phyloP scores from a whole-genome alignment of 1,140 invertebrate genomes.

The Cotesia typhae region DNA sequence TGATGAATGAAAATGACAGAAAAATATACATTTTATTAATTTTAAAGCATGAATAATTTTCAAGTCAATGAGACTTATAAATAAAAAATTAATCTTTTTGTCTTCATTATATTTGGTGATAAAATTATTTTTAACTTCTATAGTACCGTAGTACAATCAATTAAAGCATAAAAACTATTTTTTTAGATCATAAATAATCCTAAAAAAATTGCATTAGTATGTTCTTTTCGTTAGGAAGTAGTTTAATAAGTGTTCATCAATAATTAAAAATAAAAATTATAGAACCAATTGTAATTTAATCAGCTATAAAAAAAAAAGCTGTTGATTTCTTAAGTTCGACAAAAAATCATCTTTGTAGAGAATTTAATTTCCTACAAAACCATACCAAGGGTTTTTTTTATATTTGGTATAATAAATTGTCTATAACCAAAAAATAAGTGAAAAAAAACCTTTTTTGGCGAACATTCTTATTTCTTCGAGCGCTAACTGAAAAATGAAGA shows the following conservation, averaged over 20 bases:
- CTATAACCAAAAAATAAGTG: neutral
- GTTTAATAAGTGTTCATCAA: slow-evolving; percentile 18
- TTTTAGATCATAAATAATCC: slow-evolving; percentile 14
- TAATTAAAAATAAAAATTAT: slow-evolving; percentile 16
- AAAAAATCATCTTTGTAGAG: neutral
- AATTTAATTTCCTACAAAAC: slow-evolving; percentile 12
- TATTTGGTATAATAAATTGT: slow-evolving; percentile 1
- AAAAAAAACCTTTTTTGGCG: slow-evolving; percentile 9
- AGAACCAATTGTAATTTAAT: slow-evolving; percentile 10
- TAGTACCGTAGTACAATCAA: slow-evolving; percentile 4
- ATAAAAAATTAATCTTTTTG: slow-evolving; percentile 7
- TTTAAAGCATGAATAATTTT: slow-evolving; percentile 14
- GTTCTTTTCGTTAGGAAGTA: slow-evolving; percentile 2
- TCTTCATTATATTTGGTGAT: neutral
- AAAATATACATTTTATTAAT: slow-evolving; percentile 6
- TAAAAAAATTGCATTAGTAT: slow-evolving; percentile 1
- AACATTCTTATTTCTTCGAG: slow-evolving; percentile 8
- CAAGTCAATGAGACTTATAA: neutral
- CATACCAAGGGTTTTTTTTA: slow-evolving; percentile 12
- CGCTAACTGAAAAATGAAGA: slow-evolving; percentile 15
- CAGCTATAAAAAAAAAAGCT: slow-evolving; percentile 13
- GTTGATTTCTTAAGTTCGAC: slow-evolving; percentile 14
- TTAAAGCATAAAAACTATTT: slow-evolving; percentile 9
- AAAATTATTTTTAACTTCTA: slow-evolving; percentile 12
- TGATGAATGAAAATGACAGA: neutral